phyloP scores from a whole-genome alignment of 2,888 invertebrate species.

The Neoscelio sp. region DNA sequence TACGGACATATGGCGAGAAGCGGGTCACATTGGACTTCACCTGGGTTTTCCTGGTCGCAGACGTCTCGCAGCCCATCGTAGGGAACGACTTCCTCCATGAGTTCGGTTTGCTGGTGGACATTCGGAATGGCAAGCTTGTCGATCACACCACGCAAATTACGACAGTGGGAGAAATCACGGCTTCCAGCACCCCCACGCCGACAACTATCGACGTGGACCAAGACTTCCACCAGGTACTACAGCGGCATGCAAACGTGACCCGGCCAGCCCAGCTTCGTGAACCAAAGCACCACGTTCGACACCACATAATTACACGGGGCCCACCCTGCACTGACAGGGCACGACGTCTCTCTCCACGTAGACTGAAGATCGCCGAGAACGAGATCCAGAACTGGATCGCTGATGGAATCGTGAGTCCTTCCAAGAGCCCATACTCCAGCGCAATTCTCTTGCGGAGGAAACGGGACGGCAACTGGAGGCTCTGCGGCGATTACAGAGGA shows the following conservation, averaged over 20 bases:
- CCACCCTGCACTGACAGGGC: slow-evolving; percentile 9
- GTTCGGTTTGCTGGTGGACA: slow-evolving; percentile 2
- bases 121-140: not conserved
- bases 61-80: not conserved
- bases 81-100: slow-evolving; percentile 3
- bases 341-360: slow-evolving; percentile 4
- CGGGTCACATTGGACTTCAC: slow-evolving; percentile 65
- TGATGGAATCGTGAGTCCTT: not conserved
- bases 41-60: not conserved
- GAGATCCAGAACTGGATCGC: not conserved
- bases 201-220: not conserved
- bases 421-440: slow-evolving; percentile 16
- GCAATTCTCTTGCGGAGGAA: not conserved
- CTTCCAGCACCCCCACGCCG: not conserved
- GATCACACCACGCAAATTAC: not conserved
- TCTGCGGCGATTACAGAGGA: slow-evolving; percentile 27
- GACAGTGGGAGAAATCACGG: not conserved
- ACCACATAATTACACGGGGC: slow-evolving; percentile 15
- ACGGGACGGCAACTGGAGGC: slow-evolving; percentile 12
- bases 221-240: not conserved
- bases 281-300: slow-evolving; percentile 3
- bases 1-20: slow-evolving; percentile 74
- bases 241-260: not conserved
- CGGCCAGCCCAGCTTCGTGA: slow-evolving; percentile 11
- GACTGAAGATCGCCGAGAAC: not conserved